These are phyloP conservation scores for Tenualosa thibaudeaui DNA, from an alignment of 2,797 vertebrate genomes.

Conservation along the genomic window DNA sequence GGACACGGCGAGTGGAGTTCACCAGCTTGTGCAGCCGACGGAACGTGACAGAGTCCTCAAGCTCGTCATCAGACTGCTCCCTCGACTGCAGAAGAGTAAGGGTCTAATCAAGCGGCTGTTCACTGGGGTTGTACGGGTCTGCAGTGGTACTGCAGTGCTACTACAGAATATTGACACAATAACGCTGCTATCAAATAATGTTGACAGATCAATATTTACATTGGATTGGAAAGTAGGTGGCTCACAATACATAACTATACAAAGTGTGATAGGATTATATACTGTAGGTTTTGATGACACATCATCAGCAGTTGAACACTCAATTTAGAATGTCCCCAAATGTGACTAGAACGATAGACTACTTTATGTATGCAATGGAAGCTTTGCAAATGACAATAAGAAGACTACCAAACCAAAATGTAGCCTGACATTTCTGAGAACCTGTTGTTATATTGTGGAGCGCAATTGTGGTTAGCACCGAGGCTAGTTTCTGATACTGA, in stretches of 20 bases:
- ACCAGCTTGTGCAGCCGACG: conserved; percentile 97
- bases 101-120: neutral
- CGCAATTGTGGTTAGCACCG: neutral
- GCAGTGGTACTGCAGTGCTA: neutral
- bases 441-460: neutral
- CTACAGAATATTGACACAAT: too few species aligned
- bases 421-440: neutral
- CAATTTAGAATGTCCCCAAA: too few species aligned
- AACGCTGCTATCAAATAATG: neutral
- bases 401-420: too few species aligned
- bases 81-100: conserved; percentile 78
- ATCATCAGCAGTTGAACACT: too few species aligned
- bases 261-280: neutral
- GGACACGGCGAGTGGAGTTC: conserved; percentile 94
- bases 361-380: too few species aligned
- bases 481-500: neutral
- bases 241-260: too few species aligned
- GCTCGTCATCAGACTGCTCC: conserved; percentile 97
- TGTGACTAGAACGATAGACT: too few species aligned
- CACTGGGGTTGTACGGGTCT: neutral
- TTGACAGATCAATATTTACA: too few species aligned
- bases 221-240: too few species aligned
- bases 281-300: neutral
- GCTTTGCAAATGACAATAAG: too few species aligned
- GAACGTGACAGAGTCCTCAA: conserved; percentile 94